A percentile compares a stretch with the other conserved stretches of the same genome.
phyloP scores from a whole-genome alignment of 2,888 invertebrate genomes.

The Drosophila antonietae region DNA sequence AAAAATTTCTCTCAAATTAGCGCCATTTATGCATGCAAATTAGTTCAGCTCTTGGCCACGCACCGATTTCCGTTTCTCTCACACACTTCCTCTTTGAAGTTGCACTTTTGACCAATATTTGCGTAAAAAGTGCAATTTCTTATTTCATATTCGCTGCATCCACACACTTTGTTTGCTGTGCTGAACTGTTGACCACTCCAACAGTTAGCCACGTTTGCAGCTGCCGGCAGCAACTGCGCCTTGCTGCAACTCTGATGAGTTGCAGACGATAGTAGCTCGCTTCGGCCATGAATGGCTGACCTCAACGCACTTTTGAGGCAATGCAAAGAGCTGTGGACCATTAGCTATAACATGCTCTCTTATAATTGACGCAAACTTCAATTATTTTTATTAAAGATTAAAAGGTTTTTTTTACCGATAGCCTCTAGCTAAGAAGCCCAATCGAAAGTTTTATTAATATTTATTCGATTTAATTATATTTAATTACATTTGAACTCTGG shows the following conservation, averaged over 20 bases:
- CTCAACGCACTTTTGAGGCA: slow-evolving; percentile 16
- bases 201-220: slow-evolving; percentile 10
- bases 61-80: slow-evolving; percentile 63
- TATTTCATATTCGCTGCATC: slow-evolving; percentile 26
- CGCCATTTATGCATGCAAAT: slow-evolving; percentile 73
- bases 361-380: slow-evolving; percentile 1
- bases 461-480: not conserved
- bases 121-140: slow-evolving; percentile 18
- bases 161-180: slow-evolving; percentile 22
- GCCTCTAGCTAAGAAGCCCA: not conserved
- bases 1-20: slow-evolving; percentile 72
- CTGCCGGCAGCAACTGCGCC: not conserved
- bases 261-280: slow-evolving; percentile 1
- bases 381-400: not conserved
- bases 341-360: slow-evolving; percentile 16
- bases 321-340: not conserved
- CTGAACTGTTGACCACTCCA: slow-evolving; percentile 29
- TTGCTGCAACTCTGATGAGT: slow-evolving; percentile 8
- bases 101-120: slow-evolving; percentile 24
- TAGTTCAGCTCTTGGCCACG: slow-evolving; percentile 60
- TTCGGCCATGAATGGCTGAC: slow-evolving; percentile 47
- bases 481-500: not conserved
- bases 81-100: slow-evolving; percentile 51
- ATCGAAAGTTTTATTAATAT: not conserved
- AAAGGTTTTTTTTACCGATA: not conserved